These are phyloP conservation scores for Bradypodion pumilum DNA, from an alignment of 2,797 vertebrate species.

Conservation along the genomic window DNA sequence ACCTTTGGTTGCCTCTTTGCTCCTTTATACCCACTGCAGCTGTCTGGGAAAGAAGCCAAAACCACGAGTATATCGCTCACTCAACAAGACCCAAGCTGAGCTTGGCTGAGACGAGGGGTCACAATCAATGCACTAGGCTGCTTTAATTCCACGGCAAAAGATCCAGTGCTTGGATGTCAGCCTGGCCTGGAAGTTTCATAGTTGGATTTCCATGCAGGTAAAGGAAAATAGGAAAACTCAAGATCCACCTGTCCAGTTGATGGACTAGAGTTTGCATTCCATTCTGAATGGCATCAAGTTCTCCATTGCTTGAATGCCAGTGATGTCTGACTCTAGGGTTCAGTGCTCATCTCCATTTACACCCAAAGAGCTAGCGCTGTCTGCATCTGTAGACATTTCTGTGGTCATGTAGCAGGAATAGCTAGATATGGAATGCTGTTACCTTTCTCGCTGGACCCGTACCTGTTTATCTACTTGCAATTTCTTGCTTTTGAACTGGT, in stretches of 20 bases:
- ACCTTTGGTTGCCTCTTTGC: neutral
- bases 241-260: neutral
- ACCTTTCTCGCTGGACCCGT: no score
- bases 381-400: no score
- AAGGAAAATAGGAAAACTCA: neutral
- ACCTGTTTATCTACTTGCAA: no score
- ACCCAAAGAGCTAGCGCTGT: no score
- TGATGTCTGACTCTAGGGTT: no score
- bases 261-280: neutral
- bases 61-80: neutral
- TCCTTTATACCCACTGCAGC: no score
- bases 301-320: no score
- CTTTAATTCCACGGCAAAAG: neutral
- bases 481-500: no score
- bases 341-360: no score
- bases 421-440: no score
- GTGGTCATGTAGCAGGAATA: no score
- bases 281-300: no score
- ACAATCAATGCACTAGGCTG: neutral
- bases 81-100: neutral
- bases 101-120: neutral
- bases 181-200: neutral
- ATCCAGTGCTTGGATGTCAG: neutral
- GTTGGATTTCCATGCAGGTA: neutral
- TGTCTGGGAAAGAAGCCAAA: neutral